phyloP scores from a whole-genome alignment of 1,140 invertebrate genomes.

The Hycleus phaleratus region DNA sequence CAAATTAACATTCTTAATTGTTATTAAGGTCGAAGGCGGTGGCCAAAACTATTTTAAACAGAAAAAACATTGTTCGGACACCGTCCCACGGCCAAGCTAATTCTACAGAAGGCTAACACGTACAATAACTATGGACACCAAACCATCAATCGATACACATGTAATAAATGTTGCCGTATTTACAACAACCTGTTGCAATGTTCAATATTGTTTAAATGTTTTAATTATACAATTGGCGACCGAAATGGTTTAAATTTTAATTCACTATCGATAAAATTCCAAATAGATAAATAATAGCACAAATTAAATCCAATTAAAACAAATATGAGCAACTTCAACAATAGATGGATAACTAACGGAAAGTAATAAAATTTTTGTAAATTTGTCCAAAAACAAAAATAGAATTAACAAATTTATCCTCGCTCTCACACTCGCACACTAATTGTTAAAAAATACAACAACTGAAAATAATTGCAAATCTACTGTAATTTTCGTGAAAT shows the following conservation, averaged over 20 bases:
- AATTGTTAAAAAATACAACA: constrained; percentile 10
- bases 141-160: constrained; percentile 31
- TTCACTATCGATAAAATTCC: background rate
- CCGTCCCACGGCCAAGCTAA: constrained; percentile 17
- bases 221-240: constrained; percentile 5
- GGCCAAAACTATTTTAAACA: constrained; percentile 10
- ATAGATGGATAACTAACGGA: background rate
- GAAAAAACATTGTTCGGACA: background rate
- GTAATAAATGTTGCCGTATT: constrained; percentile 24
- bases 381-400: constrained; percentile 7
- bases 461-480: no score
- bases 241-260: no score
- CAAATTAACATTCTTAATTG: constrained; percentile 26
- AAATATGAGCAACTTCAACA: background rate
- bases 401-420: background rate
- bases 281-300: background rate
- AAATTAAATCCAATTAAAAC: constrained; percentile 1
- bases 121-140: constrained; percentile 31
- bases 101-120: constrained; percentile 32
- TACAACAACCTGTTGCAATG: background rate
- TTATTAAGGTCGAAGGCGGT: constrained; percentile 17
- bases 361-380: constrained; percentile 11
- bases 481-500: constrained; percentile 20
- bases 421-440: no score
- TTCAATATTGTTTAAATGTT: constrained; percentile 12